Conservation (phyloP, 1,140 invertebrate species). For the Bacillus rossius region DNA sequence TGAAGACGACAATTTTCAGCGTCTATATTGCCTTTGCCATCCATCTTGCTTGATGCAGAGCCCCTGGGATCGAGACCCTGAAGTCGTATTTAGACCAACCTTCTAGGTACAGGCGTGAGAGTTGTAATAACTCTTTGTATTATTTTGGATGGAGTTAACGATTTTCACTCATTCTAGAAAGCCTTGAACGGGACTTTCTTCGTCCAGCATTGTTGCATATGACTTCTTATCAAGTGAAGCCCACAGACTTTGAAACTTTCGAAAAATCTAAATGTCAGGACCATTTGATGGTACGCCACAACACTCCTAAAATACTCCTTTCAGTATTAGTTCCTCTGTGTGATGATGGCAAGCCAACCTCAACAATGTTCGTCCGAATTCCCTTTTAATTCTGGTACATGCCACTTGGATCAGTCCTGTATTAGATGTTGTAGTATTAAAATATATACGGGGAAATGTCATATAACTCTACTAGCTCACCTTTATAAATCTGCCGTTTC, state of each 20-base stretch:
- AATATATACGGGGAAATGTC: constrained; percentile 9
- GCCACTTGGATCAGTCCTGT: constrained; percentile 11
- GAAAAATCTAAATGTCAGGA: constrained; percentile 16
- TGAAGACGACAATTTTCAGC: constrained; percentile 27
- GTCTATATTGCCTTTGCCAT: constrained; percentile 25
- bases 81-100: constrained; percentile 1
- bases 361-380: too few species aligned
- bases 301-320: constrained; percentile 8
- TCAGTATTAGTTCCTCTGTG: constrained; percentile 9
- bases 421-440: constrained; percentile 7
- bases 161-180: too few species aligned
- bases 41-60: constrained; percentile 24
- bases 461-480: constrained; percentile 5
- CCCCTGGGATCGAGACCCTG: constrained; percentile 14
- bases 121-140: constrained; percentile 7
- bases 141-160: too few species aligned
- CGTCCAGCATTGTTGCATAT: constrained; percentile 13
- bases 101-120: constrained; percentile 6
- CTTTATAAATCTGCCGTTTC: constrained; percentile 13
- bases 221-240: constrained; percentile 16
- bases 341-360: constrained; percentile 12
- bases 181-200: too few species aligned
- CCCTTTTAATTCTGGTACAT: too few species aligned
- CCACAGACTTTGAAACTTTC: constrained; percentile 10
- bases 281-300: constrained; percentile 12